Evolutionary conservation across 2,797 vertebrate species (phyloP), one percentile per base, ranked within the genome.

Genomic region (Danio kyathit): DNA sequence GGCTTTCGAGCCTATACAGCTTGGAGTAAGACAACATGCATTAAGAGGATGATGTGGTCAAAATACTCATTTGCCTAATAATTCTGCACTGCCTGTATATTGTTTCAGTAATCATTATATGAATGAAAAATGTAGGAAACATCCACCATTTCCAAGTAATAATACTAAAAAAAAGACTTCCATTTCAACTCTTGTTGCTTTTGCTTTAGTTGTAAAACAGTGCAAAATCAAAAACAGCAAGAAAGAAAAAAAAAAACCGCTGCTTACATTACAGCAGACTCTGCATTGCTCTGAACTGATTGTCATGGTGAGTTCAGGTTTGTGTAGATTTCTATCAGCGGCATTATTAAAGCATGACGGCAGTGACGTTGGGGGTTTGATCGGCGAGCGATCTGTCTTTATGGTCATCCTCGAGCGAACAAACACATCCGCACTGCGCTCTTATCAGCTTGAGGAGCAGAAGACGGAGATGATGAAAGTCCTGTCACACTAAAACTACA

Each of bases 401-500:
- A 21, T 17, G 17, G 61, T 76, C 48, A 76, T 51, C 48, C 59
- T 75, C 54, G 12, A 59, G 17, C 3, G 46, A 60, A 46, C 73
- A 52, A 61, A 75, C n/a, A 10, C 43, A 71, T 79, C 76, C 60
- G n/a, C 57, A 51, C 54, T 71, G 66, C 56, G 16, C 54, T 61
- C 57, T 72, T 60, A 41, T 48, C 57, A 13, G 38, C 63, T 63
- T 79, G 57, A 64, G 40, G 48, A 76, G 51, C 38, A 54, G 78
- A 76, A 72, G 78, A 73, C 46, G 46, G 54, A 29, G 57, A 71
- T 44, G 69, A 72, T 79, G 57, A 73, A 71, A 73, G 49, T 75
- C 8, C 17, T 43, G 49, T 65, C 60, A 43, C 21, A 60, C 49
- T 54, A 54, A 73, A 73, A 16, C 17, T 14, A 41, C 71, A 59